Conservation (phyloP, 1,140 invertebrate genomes). For the Drosophila parvula region DNA sequence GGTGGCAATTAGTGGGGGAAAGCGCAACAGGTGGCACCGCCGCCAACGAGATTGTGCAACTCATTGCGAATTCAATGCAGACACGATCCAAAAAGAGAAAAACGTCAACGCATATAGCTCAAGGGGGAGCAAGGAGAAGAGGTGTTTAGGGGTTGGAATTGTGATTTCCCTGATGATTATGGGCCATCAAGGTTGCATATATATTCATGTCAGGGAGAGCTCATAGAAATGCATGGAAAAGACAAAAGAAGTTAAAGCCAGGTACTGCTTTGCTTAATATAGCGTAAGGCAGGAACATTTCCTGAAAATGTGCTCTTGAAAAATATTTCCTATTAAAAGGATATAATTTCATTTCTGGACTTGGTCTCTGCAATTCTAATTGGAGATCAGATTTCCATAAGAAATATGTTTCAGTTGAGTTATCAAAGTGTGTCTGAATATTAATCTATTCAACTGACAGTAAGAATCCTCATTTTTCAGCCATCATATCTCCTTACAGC, state of each 20-base stretch:
- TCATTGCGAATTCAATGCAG: slow-evolving; percentile 72
- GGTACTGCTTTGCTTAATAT: slow-evolving; percentile 2
- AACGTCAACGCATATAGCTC: slow-evolving; percentile 47
- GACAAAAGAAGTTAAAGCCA: slow-evolving; percentile 2
- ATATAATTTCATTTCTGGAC: background rate
- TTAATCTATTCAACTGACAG: background rate
- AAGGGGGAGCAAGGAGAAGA: slow-evolving; percentile 1
- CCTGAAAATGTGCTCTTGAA: background rate
- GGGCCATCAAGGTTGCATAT: slow-evolving; percentile 33
- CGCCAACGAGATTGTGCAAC: slow-evolving; percentile 32
- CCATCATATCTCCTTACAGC: slow-evolving; percentile 13
- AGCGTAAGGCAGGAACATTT: background rate
- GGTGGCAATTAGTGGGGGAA: slow-evolving; percentile 61
- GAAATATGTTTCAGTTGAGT: no score
- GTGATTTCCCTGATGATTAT: slow-evolving; percentile 44
- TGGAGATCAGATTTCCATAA: no score
- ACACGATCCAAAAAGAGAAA: slow-evolving; percentile 47
- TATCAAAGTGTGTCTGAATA: background rate
- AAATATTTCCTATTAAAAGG: background rate
- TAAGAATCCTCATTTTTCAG: background rate
- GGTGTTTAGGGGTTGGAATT: slow-evolving; percentile 4
- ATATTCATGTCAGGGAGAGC: slow-evolving; percentile 32
- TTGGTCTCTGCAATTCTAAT: no score
- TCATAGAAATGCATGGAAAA: slow-evolving; percentile 44
- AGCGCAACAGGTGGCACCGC: slow-evolving; percentile 56